Base-by-base conservation (phyloP, 2,888 invertebrate species). In the Netelia virgata region DNA sequence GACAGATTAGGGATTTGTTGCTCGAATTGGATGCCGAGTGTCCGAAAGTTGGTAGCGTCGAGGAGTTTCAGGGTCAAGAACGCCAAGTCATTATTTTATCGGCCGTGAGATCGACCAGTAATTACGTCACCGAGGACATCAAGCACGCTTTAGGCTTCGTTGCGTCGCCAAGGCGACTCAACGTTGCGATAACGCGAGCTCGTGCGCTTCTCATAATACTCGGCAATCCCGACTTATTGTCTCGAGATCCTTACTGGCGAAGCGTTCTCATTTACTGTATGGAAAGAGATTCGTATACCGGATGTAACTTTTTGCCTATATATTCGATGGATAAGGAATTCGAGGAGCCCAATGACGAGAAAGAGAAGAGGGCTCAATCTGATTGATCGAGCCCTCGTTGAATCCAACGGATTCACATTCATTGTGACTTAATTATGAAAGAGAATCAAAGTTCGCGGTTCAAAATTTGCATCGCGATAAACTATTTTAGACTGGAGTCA, bases 11-110 rank as follows among this genome's bases (percentile, higher is more conserved):
- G 61, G 90, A 94, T 59, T 90, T 96, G 79, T 91, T 96, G 16
- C 89, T 91, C 41, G 94, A 95, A 72, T 93, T 94, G 28, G 94
- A 94, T 68, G 94, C 95, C 20, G 94, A 95, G 55, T 83, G 94
- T 55, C 96, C 97, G 64, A 96, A 97, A 94, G 95, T 97, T 57
- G 97, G 97, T 0, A 96, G 97, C 3, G 97, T 97, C 1, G 97
- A 98, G 93, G 97, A 97, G 91, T 97, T 97, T 91, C 98, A 98
- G 94, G 97, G 97, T 1, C 97, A 97, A 92, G 97, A 98, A 92
- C 94, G 95, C 82, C 95, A 95, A 87, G 95, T 97, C 0, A 96
- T 98, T 74, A 95, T 98, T 28, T 94, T 98, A 55, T 97, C 97
- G 0, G 96, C 97, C 0, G 96, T 96, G 0, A 94, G 96, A 74